Base-by-base conservation (phyloP, 2,888 invertebrate species). In the Liopterus haemorrhoidalis region DNA sequence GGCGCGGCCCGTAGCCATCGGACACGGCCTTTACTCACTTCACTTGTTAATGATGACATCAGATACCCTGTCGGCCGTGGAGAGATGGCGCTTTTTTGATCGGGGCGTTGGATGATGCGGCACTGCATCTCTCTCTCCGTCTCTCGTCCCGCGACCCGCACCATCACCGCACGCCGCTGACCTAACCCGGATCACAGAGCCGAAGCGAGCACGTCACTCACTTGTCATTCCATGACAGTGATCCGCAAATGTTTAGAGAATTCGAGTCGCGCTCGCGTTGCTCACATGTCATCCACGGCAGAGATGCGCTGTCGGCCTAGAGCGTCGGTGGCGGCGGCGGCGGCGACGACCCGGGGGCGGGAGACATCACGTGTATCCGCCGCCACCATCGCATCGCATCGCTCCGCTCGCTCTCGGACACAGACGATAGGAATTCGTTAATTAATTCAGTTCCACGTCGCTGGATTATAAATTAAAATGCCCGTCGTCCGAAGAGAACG, bases 241-340 rank as follows among this genome's bases (percentile, higher is more conserved):
- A 57, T 57, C 57, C 52, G 57, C 55, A 55, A 57, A 57, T 57
- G 57, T 57, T 57, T 57, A 51, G 57, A 57, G 55, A 54, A 54
- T 53, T 30, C 36, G 54, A 51, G 51, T 49, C 51, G 52, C 50
- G 49, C 51, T 50, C 50, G 54, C 52, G 52, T 52, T 54, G 54
- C 52, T 52, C 50, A 48, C 52, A 52, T 50, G 52, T 54, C 48
- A 51, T 45, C 44, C 50, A 52, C 47, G 49, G 54, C 49, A 52
- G 54, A 56, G 53, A 54, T 52, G 54, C 51, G 49, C 54, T 45
- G 48, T 49, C 43, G 36, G 42, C 22, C 35, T 41, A 28, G 40
- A 43, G 28, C 37, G 33, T 38, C 41, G 39, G 46, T 28, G 46
- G 24, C 37, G 35, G 36, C 18, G 49, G 36, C 41, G 40, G 36